Base-by-base conservation (phyloP, 2,888 invertebrate species). In the Allophyes oxyacanthae region DNA sequence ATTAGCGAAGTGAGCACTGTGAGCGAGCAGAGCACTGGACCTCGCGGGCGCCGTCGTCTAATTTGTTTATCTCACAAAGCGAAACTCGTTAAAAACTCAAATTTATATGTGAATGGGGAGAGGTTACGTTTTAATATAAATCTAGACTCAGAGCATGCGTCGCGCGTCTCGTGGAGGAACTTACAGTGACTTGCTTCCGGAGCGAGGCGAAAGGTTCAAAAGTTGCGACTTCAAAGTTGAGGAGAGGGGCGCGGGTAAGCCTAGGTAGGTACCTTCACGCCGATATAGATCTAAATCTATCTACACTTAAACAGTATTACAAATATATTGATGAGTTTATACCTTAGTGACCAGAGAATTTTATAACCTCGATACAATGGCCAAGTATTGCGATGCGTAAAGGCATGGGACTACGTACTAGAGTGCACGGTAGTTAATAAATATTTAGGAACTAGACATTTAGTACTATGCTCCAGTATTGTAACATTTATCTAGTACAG, bases 1-100 rank as follows among this genome's bases (percentile, higher is more conserved):
- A 64, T 56, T 64, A 56, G 36, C 20, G 26, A 46, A 51, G 51
- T 38, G 55, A 37, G 44, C 44, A 30, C n/a, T 36, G 11, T 8
- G 49, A 37, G 48, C 44, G 36, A 34, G 30, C 5, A 10, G 15
- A 45, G 28, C 28, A 25, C 8, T 25, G 37, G 6, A 15, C 20
- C 32, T 37, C 37, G 43, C 6, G 45, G 46, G 48, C 61, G 64
- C 61, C 48, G 57, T 64, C 55, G 63, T 61, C 72, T 81, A 81
- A 85, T 81, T 78, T 82, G 85, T 81, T 82, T 79, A 79, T 78
- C 67, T 75, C 80, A 75, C 79, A 77, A 79, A 83, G 79, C 57
- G 66, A 73, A 82, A 82, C 81, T 84, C 83, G 81, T 86, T 86
- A 81, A 80, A 82, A 81, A 60, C 68, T 70, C 58, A 36, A 66